Conservation (phyloP, 2,113 vertebrate species). For the Salvelinus namaycush region DNA sequence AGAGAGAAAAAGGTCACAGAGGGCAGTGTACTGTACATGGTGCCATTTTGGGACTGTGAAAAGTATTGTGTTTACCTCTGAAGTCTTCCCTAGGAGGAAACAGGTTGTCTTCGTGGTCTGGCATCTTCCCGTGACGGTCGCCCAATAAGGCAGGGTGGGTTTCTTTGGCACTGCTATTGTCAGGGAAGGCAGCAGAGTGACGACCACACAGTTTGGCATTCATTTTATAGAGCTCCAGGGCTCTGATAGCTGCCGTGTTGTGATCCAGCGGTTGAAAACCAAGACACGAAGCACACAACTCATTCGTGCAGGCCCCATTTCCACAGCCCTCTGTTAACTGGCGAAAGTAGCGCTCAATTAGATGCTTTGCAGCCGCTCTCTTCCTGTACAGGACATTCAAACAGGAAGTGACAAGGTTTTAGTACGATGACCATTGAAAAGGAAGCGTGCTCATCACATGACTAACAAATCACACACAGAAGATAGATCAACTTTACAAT, state of each 20-base stretch:
- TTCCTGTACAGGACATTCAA: constrained; percentile 91
- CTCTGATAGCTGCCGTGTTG: constrained; percentile 95
- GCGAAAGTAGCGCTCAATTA: constrained; percentile 99
- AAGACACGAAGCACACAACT: constrained; percentile 94
- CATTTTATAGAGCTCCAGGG: constrained; percentile 96
- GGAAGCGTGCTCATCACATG: background rate
- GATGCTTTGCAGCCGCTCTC: constrained; percentile 98
- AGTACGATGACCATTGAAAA: constrained; percentile 62
- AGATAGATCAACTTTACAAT: background rate
- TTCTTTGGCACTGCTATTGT: constrained; percentile 83
- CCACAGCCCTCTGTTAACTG: constrained; percentile 99
- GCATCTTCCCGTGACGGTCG: constrained; percentile 82
- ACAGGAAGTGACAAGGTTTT: constrained; percentile 76
- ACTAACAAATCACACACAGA: background rate
- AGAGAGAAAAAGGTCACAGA: too few relatives aligned
- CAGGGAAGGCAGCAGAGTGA: constrained; percentile 83
- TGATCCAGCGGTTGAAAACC: constrained; percentile 95
- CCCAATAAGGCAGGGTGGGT: constrained; percentile 76
- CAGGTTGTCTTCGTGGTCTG: constrained; percentile 71
- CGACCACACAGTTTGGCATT: constrained; percentile 98
- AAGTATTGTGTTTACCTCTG: constrained; percentile 79
- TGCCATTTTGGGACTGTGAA: background rate
- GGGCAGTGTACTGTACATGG: too few relatives aligned
- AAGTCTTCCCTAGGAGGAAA: constrained; percentile 82
- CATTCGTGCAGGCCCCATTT: constrained; percentile 98